These are phyloP conservation scores for Pachycephus smyrnensis DNA, from an alignment of 2,888 invertebrate genomes.

Conservation along the genomic window DNA sequence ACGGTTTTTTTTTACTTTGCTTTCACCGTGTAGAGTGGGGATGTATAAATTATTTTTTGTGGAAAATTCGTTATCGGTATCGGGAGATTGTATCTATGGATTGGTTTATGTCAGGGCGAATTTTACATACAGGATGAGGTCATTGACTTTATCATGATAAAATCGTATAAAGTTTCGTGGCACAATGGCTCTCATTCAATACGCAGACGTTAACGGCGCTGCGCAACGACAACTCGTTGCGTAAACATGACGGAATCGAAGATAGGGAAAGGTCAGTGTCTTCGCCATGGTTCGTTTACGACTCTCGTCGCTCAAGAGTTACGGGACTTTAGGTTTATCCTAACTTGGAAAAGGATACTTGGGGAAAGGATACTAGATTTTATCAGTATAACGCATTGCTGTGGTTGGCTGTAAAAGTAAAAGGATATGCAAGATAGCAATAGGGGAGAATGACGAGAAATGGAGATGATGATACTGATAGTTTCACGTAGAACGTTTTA, in stretches of 20 bases:
- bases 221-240: slow-evolving; percentile 29
- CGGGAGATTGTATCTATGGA: background rate
- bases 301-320: background rate
- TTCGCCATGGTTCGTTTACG: slow-evolving; percentile 10
- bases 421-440: background rate
- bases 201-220: slow-evolving; percentile 26
- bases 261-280: slow-evolving; percentile 39
- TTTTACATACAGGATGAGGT: background rate
- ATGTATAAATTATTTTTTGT: background rate
- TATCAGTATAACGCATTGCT: background rate
- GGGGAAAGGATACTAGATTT: background rate
- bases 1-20: background rate
- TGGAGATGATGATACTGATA: background rate
- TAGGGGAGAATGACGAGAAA: background rate
- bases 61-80: background rate
- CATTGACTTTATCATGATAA: background rate
- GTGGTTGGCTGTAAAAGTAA: background rate
- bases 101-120: background rate
- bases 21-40: background rate
- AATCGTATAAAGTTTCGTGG: slow-evolving; percentile 25
- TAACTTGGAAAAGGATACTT: background rate
- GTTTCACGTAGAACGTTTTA: background rate
- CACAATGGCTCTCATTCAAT: slow-evolving; percentile 35
- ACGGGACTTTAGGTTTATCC: background rate
- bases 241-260: slow-evolving; percentile 42